Evolutionary conservation across 2,888 invertebrate species (phyloP), one percentile per base, ranked within the genome.

Genomic region (Apodemia mormo): DNA sequence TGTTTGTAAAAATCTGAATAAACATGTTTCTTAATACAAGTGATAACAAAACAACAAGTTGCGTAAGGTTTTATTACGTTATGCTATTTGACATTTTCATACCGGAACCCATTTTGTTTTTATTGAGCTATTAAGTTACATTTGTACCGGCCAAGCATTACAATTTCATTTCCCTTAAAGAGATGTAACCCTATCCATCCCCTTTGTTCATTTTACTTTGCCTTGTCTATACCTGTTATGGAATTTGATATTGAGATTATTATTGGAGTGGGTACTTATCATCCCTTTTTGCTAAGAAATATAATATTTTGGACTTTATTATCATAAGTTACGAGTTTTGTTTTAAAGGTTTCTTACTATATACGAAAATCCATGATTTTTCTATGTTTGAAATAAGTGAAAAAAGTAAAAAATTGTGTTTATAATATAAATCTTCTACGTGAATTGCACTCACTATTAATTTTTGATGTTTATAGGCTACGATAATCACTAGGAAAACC

Each of bases 191-290:
- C 30, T 58, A 58, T 58, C 22, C 56, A 58, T 58, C 56, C 10
- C 56, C 12, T 58, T 58, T 58, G 56, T 58, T 58, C 56, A 30
- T 29, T 58, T 58, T 30, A 58, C 56, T 58, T 58, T 58, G 22
- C 29, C 56, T 29, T 58, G 56, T 58, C 56, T 22, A 58, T 58
- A 58, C 30, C 58, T 22, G 58, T 58, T 30, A 58, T 58, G 58
- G 12, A 58, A 58, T 58, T 58, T 22, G 58, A 58, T 58, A 58
- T 58, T 58, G 30, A 10, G 29, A 30, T 58, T 58, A 58, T 58
- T 58, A 58, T n/a, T 49, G 58, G 58, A 58, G 30, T 5, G 10
- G 29, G 58, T 12, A 22, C 58, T 58, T 58, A 29, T 58, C 56
- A 56, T 29, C 29, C 10, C 30, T 49, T 14, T 49, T 49, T 49